Evolutionary conservation across 2,888 invertebrate species (phyloP).

Genomic region (Melolontha melolontha): DNA sequence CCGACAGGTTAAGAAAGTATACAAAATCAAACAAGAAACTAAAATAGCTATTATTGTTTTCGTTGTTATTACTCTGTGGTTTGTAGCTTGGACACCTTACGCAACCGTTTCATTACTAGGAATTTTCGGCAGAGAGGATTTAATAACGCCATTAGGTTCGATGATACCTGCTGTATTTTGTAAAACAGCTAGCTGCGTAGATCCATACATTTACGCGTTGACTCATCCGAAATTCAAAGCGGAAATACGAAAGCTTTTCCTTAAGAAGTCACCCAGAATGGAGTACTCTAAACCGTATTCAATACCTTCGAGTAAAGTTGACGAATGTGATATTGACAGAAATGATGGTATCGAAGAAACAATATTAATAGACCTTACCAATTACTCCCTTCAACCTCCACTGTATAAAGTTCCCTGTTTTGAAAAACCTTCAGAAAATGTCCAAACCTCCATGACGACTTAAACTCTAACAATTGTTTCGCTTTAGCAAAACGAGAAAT

Average conservation of each 20-base stretch:
- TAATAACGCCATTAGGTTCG: conserved; percentile 77
- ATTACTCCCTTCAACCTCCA: not conserved
- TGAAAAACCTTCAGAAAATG: not conserved
- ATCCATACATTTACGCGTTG: conserved; percentile 84
- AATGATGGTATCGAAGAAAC: conserved; percentile 9
- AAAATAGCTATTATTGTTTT: conserved; percentile 78
- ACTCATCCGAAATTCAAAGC: conserved; percentile 82
- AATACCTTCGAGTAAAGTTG: not conserved
- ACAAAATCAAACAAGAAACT: conserved; percentile 78
- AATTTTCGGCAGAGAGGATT: conserved; percentile 73
- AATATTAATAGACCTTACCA: conserved; percentile 2
- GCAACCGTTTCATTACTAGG: conserved; percentile 81
- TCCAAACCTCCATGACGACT: not conserved
- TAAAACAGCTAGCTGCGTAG: conserved; percentile 84
- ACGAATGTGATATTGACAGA: not conserved
- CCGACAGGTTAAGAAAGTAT: conserved; percentile 72
- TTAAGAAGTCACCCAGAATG: conserved; percentile 50
- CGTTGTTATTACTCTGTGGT: conserved; percentile 79
- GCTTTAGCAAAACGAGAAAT: conserved; percentile 6
- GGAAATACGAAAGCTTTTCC: conserved; percentile 69
- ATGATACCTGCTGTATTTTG: conserved; percentile 85
- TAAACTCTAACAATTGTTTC: conserved; percentile 6
- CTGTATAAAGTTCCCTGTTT: not conserved
- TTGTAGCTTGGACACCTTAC: conserved; percentile 87
- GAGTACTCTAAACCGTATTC: not conserved